Conservation (phyloP, 2,888 invertebrate species). For the Azorinus chamasolen region DNA sequence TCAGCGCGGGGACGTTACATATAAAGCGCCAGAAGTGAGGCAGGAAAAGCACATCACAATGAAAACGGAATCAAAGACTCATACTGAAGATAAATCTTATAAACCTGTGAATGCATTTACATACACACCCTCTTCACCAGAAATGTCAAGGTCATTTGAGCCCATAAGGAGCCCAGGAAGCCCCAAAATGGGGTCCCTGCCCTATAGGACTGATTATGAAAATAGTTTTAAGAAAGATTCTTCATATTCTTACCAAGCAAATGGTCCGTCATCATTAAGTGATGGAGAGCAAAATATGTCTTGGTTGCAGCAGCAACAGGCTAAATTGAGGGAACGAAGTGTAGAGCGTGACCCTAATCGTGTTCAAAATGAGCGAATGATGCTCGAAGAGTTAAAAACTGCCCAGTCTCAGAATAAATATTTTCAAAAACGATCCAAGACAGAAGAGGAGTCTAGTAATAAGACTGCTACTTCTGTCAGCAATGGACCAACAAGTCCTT, state of each 20-base stretch:
- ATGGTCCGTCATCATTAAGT: constrained; percentile 69
- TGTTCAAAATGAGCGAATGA: constrained; percentile 90
- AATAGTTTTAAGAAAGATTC: constrained; percentile 68
- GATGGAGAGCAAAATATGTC: constrained; percentile 71
- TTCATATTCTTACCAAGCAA: constrained; percentile 70
- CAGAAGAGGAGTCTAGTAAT: constrained; percentile 83
- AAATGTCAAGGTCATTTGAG: constrained; percentile 63
- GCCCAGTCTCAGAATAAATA: constrained; percentile 84
- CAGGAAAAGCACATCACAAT: constrained; percentile 78
- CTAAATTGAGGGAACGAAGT: constrained; percentile 80
- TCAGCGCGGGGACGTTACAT: constrained; percentile 79
- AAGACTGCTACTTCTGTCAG: constrained; percentile 57
- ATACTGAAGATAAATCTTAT: constrained; percentile 64
- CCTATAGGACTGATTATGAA: constrained; percentile 82
- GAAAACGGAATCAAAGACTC: constrained; percentile 70
- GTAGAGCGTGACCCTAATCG: constrained; percentile 66
- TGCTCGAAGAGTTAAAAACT: constrained; percentile 89
- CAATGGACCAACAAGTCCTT: constrained; percentile 74
- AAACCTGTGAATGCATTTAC: constrained; percentile 79
- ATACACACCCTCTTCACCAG: constrained; percentile 76
- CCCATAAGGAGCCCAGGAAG: constrained; percentile 59
- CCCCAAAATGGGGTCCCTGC: constrained; percentile 71
- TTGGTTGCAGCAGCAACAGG: constrained; percentile 85
- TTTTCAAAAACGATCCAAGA: constrained; percentile 89
- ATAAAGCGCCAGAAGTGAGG: constrained; percentile 76